phyloP scores from a whole-genome alignment of 2,113 vertebrate genomes.

The Tympanuchus pallidicinctus region DNA sequence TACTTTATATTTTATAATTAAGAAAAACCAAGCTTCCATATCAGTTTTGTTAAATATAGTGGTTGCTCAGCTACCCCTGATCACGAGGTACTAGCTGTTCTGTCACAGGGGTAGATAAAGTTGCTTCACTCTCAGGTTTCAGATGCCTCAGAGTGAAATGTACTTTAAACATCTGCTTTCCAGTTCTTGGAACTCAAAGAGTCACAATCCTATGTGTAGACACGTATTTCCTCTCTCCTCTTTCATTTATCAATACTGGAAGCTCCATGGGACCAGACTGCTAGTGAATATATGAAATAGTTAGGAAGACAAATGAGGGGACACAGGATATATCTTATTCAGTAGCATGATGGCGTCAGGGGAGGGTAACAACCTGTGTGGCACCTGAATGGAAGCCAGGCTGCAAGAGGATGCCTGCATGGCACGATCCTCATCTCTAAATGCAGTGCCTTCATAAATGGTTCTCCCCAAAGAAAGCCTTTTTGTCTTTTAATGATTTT shows the following conservation, averaged over 20 bases:
- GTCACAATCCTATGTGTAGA: too few relatives aligned
- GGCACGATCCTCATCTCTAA: background rate
- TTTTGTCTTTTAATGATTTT: background rate
- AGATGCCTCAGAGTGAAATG: background rate
- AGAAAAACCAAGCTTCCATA: background rate
- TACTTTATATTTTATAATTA: background rate
- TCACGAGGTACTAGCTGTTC: background rate
- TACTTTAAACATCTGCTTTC: background rate
- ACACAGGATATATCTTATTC: background rate
- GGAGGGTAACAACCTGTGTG: background rate
- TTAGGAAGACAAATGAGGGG: background rate
- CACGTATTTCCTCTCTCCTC: background rate
- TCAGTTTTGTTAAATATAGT: background rate
- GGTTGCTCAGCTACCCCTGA: background rate
- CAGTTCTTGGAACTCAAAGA: background rate
- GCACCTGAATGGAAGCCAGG: background rate
- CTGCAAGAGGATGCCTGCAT: background rate
- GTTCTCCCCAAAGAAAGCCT: background rate
- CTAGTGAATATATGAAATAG: background rate
- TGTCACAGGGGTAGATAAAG: background rate
- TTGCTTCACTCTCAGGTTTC: background rate
- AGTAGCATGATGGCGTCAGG: background rate
- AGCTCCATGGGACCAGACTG: background rate
- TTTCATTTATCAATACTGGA: background rate
- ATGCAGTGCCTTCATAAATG: accelerated